Percentiles rank a stretch among this genome's conserved stretches.
Evolutionary conservation across 2,113 vertebrate genomes (phyloP).

Genomic region (Circaetus cinerascens): DNA sequence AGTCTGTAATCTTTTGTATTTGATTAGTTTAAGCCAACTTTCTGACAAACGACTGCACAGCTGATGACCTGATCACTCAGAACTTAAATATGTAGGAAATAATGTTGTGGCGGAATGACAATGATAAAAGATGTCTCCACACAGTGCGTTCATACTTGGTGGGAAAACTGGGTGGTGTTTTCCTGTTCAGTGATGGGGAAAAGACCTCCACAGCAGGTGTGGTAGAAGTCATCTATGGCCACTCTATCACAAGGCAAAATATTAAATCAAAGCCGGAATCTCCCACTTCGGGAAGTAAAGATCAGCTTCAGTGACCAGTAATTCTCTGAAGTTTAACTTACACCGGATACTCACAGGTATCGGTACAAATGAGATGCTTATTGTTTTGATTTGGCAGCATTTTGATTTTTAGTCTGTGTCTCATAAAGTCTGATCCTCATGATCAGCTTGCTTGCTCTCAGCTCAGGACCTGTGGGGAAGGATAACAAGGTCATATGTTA

Average conservation of each 20-base stretch:
- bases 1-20: constrained; percentile 11
- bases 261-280: not conserved
- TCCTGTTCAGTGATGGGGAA: not conserved
- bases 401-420: not conserved
- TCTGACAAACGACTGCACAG: not conserved
- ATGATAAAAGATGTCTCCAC: not conserved
- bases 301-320: not conserved
- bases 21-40: constrained; percentile 8
- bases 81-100: constrained; percentile 1
- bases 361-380: not conserved
- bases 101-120: not conserved
- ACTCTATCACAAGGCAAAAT: not conserved
- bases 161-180: not conserved
- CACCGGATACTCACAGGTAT: not conserved
- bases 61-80: constrained; percentile 18
- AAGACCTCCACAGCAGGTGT: not conserved
- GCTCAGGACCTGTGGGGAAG: not conserved
- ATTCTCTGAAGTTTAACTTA: not conserved
- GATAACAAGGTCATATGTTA: not conserved
- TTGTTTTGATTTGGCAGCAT: not conserved
- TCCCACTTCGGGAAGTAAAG: not conserved
- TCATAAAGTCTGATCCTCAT: not conserved
- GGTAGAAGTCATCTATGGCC: not conserved
- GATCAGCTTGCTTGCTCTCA: not conserved
- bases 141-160: not conserved